phyloP scores from a whole-genome alignment of 2,797 vertebrate species.

The Epinephelus malabaricus region DNA sequence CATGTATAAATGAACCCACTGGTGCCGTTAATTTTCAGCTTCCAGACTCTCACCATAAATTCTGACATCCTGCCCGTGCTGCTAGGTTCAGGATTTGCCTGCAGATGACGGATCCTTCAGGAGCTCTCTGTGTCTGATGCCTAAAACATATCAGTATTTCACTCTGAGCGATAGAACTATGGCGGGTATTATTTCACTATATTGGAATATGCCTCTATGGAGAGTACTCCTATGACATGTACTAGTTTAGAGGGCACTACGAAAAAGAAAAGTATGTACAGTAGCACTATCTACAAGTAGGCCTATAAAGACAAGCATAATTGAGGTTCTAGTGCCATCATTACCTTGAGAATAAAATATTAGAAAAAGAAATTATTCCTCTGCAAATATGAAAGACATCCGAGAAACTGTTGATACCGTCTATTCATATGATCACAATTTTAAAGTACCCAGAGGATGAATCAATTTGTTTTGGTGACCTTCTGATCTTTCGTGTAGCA shows the following conservation, averaged over 20 bases:
- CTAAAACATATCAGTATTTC: background rate
- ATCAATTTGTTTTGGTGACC: background rate
- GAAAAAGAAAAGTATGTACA: background rate
- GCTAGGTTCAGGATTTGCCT: background rate
- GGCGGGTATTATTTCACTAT: background rate
- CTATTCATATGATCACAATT: background rate
- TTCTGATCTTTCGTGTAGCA: background rate
- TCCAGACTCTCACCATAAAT: background rate
- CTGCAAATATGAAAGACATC: background rate
- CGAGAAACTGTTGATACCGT: background rate
- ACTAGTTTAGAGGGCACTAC: too few species aligned
- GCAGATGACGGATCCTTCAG: conserved; percentile 13
- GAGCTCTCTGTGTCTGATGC: conserved; percentile 13
- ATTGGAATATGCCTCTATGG: background rate
- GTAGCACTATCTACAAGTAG: background rate
- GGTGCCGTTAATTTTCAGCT: conserved; percentile 30
- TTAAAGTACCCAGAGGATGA: background rate
- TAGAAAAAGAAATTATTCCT: background rate
- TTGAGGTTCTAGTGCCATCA: background rate
- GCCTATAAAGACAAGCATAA: background rate
- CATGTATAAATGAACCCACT: conserved; percentile 39
- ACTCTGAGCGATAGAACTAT: background rate
- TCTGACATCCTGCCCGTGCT: conserved; percentile 20
- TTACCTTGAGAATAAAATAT: background rate
- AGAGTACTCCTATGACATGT: background rate